These are phyloP conservation scores for Ruditapes philippinarum DNA, from an alignment of 1,140 invertebrate genomes.

Conservation along the genomic window DNA sequence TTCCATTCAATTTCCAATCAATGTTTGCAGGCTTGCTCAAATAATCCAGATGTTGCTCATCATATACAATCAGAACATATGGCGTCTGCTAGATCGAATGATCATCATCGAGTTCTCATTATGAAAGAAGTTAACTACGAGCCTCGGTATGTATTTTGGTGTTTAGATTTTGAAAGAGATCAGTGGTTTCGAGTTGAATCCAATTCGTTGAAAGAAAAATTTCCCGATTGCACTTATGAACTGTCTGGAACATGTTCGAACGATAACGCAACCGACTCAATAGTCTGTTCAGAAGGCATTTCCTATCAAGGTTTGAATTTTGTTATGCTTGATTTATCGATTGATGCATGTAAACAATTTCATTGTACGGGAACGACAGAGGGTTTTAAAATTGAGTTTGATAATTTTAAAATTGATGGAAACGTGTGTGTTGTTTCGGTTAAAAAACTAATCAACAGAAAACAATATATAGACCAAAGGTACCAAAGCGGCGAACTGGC, in stretches of 20 bases:
- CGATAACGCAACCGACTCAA: too few species aligned
- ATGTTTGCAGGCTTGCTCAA: too few species aligned
- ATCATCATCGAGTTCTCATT: background rate
- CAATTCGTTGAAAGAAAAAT: background rate
- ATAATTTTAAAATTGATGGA: background rate
- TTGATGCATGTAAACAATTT: background rate
- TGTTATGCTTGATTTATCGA: background rate
- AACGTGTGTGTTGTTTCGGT: background rate
- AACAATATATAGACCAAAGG: background rate
- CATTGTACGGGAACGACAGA: too few species aligned
- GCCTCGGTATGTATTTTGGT: background rate
- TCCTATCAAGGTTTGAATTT: background rate
- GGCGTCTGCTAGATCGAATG: background rate
- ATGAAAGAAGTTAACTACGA: background rate
- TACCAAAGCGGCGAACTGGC: background rate
- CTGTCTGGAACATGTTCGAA: background rate
- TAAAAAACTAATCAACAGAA: background rate
- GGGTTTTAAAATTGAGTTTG: background rate
- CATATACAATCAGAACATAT: too few species aligned
- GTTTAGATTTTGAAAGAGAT: conserved; percentile 4
- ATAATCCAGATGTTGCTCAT: background rate
- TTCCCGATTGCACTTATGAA: background rate
- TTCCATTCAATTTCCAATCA: background rate
- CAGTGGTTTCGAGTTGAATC: background rate
- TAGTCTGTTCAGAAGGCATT: too few species aligned